phyloP scores from a whole-genome alignment of 2,888 invertebrate species.

The Venusia cambrica region DNA sequence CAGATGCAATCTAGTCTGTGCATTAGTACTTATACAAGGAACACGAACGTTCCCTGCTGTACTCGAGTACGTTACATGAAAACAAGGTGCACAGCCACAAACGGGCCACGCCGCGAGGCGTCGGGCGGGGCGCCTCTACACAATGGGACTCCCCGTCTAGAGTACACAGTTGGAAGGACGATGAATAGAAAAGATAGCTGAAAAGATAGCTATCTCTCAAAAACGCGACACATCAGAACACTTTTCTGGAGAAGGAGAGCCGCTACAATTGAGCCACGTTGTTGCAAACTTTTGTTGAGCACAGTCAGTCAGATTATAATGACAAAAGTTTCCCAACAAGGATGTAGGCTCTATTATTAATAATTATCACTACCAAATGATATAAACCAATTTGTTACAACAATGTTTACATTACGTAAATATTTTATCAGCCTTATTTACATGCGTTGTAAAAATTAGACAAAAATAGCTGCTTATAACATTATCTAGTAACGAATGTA shows the following conservation, averaged over 20 bases:
- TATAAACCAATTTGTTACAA: constrained; percentile 38
- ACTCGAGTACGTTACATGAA: no score
- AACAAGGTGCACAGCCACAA: no score
- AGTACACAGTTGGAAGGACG: neutral
- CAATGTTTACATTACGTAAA: constrained; percentile 46
- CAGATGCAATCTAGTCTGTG: no score
- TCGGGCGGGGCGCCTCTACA: constrained; percentile 1
- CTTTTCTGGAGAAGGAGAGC: constrained; percentile 4
- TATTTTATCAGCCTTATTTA: constrained; percentile 67
- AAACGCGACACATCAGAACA: constrained; percentile 8
- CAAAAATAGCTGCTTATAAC: constrained; percentile 43
- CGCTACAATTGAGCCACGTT: constrained; percentile 4
- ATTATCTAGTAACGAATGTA: constrained; percentile 40
- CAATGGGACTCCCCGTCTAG: constrained; percentile 1
- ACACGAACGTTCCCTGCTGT: no score
- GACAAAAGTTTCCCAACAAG: no score
- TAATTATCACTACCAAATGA: constrained; percentile 23
- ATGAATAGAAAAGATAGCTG: no score
- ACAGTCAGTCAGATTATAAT: no score
- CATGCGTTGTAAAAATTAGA: constrained; percentile 49
- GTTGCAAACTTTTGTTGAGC: no score
- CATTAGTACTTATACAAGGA: no score
- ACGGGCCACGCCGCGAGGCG: no score
- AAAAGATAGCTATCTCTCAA: constrained; percentile 2
- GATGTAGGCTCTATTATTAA: constrained; percentile 3